Evolutionary conservation across 2,113 vertebrate genomes (phyloP).

Genomic region (Uria lomvia): DNA sequence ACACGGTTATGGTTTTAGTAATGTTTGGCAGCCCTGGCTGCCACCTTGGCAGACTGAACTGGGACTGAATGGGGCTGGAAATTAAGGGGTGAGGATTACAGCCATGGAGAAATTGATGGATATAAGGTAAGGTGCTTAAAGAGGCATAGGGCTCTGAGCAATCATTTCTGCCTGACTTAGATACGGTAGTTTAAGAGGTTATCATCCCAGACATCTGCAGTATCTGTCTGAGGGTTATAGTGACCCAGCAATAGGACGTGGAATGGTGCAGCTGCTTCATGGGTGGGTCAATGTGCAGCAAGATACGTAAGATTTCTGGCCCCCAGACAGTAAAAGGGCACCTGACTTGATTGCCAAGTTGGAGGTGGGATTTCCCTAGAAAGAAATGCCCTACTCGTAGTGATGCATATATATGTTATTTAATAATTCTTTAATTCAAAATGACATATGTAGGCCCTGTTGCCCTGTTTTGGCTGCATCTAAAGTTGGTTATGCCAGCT

Average conservation of each 20-base stretch:
- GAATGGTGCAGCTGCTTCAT: background rate
- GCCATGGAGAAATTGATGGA: background rate
- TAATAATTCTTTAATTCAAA: background rate
- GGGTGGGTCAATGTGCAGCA: background rate
- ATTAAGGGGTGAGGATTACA: background rate
- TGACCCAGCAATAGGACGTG: background rate
- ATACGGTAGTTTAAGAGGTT: background rate
- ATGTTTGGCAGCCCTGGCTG: background rate
- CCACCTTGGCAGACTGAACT: background rate
- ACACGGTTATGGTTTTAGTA: background rate
- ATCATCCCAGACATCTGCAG: background rate
- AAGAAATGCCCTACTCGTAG: background rate
- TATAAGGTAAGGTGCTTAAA: background rate
- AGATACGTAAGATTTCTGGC: background rate
- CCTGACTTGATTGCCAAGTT: background rate
- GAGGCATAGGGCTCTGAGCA: background rate
- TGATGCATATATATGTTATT: background rate
- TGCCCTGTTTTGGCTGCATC: background rate
- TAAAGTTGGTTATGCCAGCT: background rate
- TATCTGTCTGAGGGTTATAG: background rate
- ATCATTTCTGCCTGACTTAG: background rate
- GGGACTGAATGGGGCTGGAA: background rate
- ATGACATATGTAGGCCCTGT: background rate
- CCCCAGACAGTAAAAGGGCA: background rate
- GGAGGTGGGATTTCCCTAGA: background rate